Percentiles rank a stretch among this genome's conserved stretches.
Conservation (phyloP, 2,888 invertebrate genomes). For the Sinohyriopsis cumingii region DNA sequence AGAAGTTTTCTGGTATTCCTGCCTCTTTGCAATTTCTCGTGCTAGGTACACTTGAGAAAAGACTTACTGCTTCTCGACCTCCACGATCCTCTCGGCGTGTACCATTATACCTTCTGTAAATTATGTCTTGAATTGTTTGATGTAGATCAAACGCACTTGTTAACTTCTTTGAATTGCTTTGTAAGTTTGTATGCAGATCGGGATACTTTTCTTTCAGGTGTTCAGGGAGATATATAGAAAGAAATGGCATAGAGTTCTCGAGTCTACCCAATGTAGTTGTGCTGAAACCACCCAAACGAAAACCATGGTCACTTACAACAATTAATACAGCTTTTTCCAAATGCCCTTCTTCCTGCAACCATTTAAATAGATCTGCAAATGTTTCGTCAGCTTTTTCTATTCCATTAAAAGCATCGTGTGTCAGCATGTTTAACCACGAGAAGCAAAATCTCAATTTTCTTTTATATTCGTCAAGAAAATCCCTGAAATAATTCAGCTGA, state of each 20-base stretch:
- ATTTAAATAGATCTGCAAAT: slow-evolving; percentile 77
- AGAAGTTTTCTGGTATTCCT: slow-evolving; percentile 87
- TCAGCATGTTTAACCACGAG: slow-evolving; percentile 87
- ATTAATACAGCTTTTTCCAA: slow-evolving; percentile 53
- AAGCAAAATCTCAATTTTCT: slow-evolving; percentile 83
- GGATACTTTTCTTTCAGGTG: slow-evolving; percentile 80
- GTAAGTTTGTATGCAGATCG: slow-evolving; percentile 79
- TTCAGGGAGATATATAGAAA: slow-evolving; percentile 82
- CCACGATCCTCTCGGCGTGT: neutral
- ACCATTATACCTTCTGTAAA: slow-evolving; percentile 18
- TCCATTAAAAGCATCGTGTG: slow-evolving; percentile 88
- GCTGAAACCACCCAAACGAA: slow-evolving; percentile 20
- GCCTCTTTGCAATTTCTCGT: slow-evolving; percentile 84
- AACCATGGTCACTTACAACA: slow-evolving; percentile 88
- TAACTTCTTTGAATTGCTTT: slow-evolving; percentile 78
- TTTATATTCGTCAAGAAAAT: slow-evolving; percentile 77
- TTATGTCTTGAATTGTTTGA: slow-evolving; percentile 82
- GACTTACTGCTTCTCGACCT: slow-evolving; percentile 73
- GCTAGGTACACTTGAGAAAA: slow-evolving; percentile 82
- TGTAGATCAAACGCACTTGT: slow-evolving; percentile 89
- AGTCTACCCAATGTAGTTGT: slow-evolving; percentile 82
- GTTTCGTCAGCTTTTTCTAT: slow-evolving; percentile 82
- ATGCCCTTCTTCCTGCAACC: slow-evolving; percentile 63
- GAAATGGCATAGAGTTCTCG: slow-evolving; percentile 89
- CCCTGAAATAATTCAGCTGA: slow-evolving; percentile 72